Conservation (phyloP, 1,140 invertebrate genomes). For the Papilio xuthus region DNA sequence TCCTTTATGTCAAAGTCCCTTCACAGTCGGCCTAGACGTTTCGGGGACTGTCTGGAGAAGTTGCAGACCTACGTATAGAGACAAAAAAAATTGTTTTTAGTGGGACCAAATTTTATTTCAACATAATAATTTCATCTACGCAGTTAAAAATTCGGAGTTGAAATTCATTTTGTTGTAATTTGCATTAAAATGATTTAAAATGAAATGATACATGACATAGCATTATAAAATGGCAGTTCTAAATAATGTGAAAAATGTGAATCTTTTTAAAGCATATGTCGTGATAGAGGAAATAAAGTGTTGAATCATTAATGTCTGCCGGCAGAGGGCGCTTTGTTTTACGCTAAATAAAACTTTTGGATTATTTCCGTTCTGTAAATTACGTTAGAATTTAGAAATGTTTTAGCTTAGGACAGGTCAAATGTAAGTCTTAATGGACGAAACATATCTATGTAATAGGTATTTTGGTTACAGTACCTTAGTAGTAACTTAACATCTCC, state of each 20-base stretch:
- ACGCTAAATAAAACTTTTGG: background rate
- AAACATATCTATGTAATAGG: too few species aligned
- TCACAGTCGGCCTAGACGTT: too few species aligned
- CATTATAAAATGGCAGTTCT: background rate
- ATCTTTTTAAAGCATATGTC: constrained; percentile 1
- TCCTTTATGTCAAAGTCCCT: too few species aligned
- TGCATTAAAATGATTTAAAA: background rate
- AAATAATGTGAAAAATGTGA: background rate
- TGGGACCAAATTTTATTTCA: too few species aligned
- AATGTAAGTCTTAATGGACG: background rate
- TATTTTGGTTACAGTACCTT: too few species aligned
- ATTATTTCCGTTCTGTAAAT: background rate
- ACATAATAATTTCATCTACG: too few species aligned
- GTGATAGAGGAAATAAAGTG: background rate
- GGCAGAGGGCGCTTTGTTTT: constrained; percentile 10
- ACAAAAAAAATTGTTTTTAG: too few species aligned
- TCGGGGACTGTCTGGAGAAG: too few species aligned
- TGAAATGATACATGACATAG: background rate
- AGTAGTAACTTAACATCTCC: too few species aligned
- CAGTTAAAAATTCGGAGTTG: too few species aligned
- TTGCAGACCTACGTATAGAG: too few species aligned
- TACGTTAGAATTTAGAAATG: background rate
- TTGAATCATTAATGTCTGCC: constrained; percentile 3
- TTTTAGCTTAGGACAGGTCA: background rate
- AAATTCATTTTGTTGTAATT: too few species aligned